Evolutionary conservation across 2,888 invertebrate genomes (phyloP), one percentile per base, ranked within the genome.

Genomic region (Apeira syringaria): DNA sequence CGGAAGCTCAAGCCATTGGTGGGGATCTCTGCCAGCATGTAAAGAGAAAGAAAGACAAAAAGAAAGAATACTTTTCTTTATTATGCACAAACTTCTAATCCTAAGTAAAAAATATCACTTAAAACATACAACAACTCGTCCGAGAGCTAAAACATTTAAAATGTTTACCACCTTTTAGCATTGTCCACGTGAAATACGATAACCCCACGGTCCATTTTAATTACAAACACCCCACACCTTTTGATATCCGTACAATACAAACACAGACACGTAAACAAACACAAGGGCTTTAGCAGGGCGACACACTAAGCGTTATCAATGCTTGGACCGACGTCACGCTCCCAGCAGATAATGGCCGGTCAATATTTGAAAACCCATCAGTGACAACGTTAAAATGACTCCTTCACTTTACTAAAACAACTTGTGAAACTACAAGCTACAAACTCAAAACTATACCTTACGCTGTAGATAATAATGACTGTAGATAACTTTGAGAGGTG

Each of bases 321-420:
- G 69, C 61, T 48, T 66, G 59, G 64, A 64, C 67, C 72, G 63
- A 68, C 74, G 67, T 70, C 74, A 75, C 76, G 73, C 80, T 74
- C 66, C 68, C 68, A 65, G 59, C 46, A 74, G 84, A 87, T 87
- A 88, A 86, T 83, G 76, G 78, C 61, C 74, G 68, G 86, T 86
- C 85, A 88, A 89, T 88, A 87, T 89, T 89, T 86, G 83, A 80
- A 82, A 82, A 81, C 69, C 80, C 84, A 86, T 85, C 82, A 80
- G 70, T 67, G 80, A 80, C 80, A 76, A 71, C 75, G 67, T 64
- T 66, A 56, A 70, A 81, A 80, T 76, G 80, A 80, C 85, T 85
- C 79, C 83, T 84, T 81, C 80, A 77, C 80, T 84, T 83, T 72
- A 75, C 72, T 64, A 56, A 67, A 57, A 68, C 72, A 69, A 72